These are phyloP conservation scores for Cantharis flavilabris DNA, from an alignment of 2,888 invertebrate species.

Conservation along the genomic window DNA sequence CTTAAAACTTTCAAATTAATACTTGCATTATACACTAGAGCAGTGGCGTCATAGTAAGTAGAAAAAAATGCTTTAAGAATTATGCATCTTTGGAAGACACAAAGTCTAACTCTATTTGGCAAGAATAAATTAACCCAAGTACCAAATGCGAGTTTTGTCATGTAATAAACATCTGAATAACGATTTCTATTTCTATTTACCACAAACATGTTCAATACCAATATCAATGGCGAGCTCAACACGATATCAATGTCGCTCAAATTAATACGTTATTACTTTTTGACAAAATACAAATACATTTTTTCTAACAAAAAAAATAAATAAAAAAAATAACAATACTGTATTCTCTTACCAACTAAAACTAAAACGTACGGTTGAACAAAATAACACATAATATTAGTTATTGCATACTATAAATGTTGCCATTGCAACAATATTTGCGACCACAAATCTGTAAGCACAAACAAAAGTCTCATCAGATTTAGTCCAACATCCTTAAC, in stretches of 20 bases:
- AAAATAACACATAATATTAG: constrained; percentile 16
- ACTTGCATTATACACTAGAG: background rate
- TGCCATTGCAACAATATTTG: constrained; percentile 6
- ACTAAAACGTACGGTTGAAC: constrained; percentile 10
- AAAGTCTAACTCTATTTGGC: background rate
- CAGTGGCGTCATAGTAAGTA: background rate
- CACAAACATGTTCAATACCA: background rate
- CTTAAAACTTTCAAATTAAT: background rate
- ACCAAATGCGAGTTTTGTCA: background rate
- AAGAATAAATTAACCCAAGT: background rate
- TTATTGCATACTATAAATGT: constrained; percentile 24
- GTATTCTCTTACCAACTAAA: constrained; percentile 13
- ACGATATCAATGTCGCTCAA: background rate
- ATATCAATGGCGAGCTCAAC: background rate
- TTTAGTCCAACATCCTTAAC: constrained; percentile 1
- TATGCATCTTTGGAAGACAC: background rate
- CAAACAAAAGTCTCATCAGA: constrained; percentile 2
- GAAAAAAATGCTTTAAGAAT: background rate
- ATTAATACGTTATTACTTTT: background rate
- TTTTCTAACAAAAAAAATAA: constrained; percentile 9
- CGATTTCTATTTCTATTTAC: background rate
- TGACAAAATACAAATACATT: background rate
- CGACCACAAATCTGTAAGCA: constrained; percentile 8
- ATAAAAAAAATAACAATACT: constrained; percentile 19
- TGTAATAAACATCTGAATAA: background rate